phyloP scores from a whole-genome alignment of 2,888 invertebrate genomes.

The Epistrophe grossulariae region DNA sequence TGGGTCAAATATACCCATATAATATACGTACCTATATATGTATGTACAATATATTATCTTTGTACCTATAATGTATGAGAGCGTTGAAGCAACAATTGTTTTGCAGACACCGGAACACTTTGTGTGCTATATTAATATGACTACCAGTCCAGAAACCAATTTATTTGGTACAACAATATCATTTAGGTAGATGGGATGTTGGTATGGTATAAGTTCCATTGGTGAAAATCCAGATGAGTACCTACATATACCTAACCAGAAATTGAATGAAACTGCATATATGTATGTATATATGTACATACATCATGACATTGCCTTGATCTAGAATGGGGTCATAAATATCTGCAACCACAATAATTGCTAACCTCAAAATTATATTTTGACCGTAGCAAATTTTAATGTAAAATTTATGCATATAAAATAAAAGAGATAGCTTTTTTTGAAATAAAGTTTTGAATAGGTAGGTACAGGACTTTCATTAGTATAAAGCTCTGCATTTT shows the following conservation, averaged over 20 bases:
- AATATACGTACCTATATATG: neutral
- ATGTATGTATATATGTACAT: too few species aligned
- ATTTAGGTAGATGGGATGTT: slow-evolving; percentile 15
- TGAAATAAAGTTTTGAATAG: slow-evolving; percentile 10
- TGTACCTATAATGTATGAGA: too few species aligned
- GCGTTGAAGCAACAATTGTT: slow-evolving; percentile 59
- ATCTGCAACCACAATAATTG: slow-evolving; percentile 40
- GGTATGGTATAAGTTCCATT: neutral
- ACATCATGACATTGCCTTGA: slow-evolving; percentile 48
- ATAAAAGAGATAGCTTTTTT: slow-evolving; percentile 12
- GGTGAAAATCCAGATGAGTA: slow-evolving; percentile 32
- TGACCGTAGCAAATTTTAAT: slow-evolving; percentile 19
- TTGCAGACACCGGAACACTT: slow-evolving; percentile 63
- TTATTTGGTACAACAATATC: slow-evolving; percentile 47
- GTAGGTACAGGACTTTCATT: neutral
- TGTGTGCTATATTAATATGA: slow-evolving; percentile 49
- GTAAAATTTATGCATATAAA: slow-evolving; percentile 3
- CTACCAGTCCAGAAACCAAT: slow-evolving; percentile 73
- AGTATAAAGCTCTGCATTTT: neutral
- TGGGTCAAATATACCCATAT: slow-evolving; percentile 63
- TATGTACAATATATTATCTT: neutral
- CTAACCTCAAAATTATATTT: slow-evolving; percentile 32
- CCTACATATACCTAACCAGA: neutral
- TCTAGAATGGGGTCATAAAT: slow-evolving; percentile 57
- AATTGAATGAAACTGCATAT: slow-evolving; percentile 63